Base-by-base conservation (phyloP, 2,888 invertebrate genomes). In the Nomada ruficornis region DNA sequence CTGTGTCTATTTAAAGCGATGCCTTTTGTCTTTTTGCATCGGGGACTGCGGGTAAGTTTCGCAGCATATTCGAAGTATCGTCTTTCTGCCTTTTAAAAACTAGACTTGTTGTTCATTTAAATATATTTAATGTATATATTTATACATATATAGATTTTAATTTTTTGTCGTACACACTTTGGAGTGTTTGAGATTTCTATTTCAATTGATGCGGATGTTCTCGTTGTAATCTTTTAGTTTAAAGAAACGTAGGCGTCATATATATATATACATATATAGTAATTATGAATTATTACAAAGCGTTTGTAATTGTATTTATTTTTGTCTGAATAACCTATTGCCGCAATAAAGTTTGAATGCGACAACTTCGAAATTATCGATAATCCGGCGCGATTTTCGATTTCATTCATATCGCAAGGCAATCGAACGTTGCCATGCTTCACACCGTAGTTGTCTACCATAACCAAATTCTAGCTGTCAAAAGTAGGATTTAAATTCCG, bases 381-480 rank as follows among this genome's bases (percentile, higher is more conserved):
- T 52, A n/a, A 5, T 52, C 52, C 18, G n/a, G n/a, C n/a, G 7
- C 9, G 9, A 54, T 54, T n/a, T 10, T 54, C 54, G 18, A n/a
- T 54, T 54, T 2, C 29, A 18, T 29, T 47, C 10, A 10, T 20
- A 18, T 11, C 10, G 10, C 20, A 23, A n/a, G 2, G 4, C 15
- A 42, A 20, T 20, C 26, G 52, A 42, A 42, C 42, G 13, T 15
- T 47, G 15, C 47, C 47, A 13, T 10, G 29, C 64, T 74, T 81
- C 74, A 59, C 59, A 59, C 20, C 13, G 11, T 60, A 64, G 13
- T 64, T 13, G 15, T 57, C 23, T n/a, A 65, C 7, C n/a, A 62
- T 69, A 81, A 81, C 74, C 74, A 74, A 59, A 23, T 54, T 70
- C 9, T 3, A 70, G 1, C 29, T 70, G 57, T 81, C 74, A 73